A percentile compares a stretch with the other conserved stretches of the same genome.
These are phyloP conservation scores for Tylochromis polylepis DNA, from an alignment of 2,113 vertebrate species.

Conservation along the genomic window DNA sequence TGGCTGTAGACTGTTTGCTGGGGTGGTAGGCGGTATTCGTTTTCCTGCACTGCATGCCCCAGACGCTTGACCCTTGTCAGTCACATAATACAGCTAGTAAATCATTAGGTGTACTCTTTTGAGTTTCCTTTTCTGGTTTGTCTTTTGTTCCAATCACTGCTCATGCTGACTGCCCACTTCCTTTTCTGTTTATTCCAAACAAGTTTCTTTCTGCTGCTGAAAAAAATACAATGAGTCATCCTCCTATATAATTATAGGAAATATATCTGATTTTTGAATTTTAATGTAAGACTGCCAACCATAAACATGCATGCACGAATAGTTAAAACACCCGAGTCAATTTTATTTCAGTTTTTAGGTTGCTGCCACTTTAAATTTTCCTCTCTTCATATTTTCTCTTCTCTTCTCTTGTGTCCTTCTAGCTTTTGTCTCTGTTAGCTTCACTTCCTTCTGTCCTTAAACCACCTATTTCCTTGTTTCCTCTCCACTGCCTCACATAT, in stretches of 20 bases:
- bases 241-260: background rate
- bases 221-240: conserved; percentile 1
- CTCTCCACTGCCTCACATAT: background rate
- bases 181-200: conserved; percentile 4
- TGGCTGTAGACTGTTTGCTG: background rate
- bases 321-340: background rate
- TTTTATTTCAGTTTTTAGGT: background rate
- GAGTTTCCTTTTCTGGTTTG: background rate
- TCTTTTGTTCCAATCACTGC: background rate
- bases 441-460: conserved; percentile 7
- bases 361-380: background rate
- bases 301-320: background rate
- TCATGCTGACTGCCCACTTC: background rate
- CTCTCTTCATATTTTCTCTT: background rate
- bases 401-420: background rate
- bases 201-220: background rate
- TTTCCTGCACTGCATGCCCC: background rate
- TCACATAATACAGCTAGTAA: background rate
- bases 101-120: background rate
- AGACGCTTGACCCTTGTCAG: background rate
- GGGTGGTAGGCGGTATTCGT: background rate
- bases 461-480: conserved; percentile 11
- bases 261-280: background rate
- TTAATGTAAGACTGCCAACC: background rate
- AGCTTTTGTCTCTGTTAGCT: background rate